Conservation (phyloP, 2,797 vertebrate genomes). For the Thamnophis elegans region DNA sequence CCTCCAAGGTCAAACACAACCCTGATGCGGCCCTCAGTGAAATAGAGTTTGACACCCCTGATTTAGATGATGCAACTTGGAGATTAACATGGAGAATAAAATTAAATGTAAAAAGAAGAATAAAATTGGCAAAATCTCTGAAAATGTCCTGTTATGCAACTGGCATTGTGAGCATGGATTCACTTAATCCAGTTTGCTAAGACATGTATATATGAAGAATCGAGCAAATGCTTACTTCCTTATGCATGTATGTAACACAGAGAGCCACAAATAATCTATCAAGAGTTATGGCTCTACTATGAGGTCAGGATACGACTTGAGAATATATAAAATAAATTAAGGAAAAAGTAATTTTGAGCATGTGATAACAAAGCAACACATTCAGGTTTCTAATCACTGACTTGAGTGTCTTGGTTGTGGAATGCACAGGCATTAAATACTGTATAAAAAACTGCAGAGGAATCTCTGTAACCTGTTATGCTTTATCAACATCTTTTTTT, state of each 20-base stretch:
- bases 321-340: not conserved
- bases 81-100: not conserved
- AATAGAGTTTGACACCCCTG: too few relatives aligned
- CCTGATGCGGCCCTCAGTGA: too few relatives aligned
- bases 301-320: not conserved
- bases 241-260: not conserved
- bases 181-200: not conserved
- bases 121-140: not conserved
- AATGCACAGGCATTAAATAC: not conserved
- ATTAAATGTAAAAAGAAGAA: not conserved
- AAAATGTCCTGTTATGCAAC: not conserved
- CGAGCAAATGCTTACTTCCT: not conserved
- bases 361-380: not conserved
- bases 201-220: not conserved
- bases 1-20: too few relatives aligned
- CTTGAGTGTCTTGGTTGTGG: not conserved
- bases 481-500: not conserved
- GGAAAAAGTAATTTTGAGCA: not conserved
- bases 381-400: not conserved
- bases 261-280: not conserved
- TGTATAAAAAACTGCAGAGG: constrained; percentile 6
- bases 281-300: not conserved
- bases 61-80: not conserved
- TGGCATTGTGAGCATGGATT: not conserved
- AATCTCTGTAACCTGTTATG: not conserved